Evolutionary conservation across 2,888 invertebrate genomes (phyloP), one percentile per base, ranked within the genome.

Genomic region (Tenthredo mesomela): DNA sequence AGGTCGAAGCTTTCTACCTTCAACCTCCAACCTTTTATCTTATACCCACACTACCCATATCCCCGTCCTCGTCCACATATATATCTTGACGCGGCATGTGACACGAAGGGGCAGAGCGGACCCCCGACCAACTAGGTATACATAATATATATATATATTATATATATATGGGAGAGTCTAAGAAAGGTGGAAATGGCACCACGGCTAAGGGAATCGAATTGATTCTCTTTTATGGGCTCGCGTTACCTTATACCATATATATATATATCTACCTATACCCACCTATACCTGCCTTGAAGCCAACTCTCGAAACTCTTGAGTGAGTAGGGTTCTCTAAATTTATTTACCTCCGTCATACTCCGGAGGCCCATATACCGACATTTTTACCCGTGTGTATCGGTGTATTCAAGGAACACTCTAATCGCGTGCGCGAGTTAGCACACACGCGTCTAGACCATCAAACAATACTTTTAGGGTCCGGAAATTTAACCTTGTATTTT

Each of bases 181-280:
- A 40, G 37, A 6, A 12, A 18, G 15, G 37, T 61, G 67, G 87
- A 67, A 84, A 86, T 87, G 86, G 87, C 67, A 87, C 88, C 88
- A 87, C 78, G 82, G 83, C 84, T 84, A 37, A 85, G 65, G 88
- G 89, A 92, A 93, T 93, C 91, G 91, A 93, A 93, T 93, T 93
- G 93, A 92, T 93, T 93, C 91, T 90, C 91, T 91, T 92, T 93
- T 91, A 92, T 90, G 90, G 90, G 86, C 89, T 89, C 87, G 87
- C 91, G 89, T 91, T 90, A 90, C 90, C 90, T 90, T 89, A 87
- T 88, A 10, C 33, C 25, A 25, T 33, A 29, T 2, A 29, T 29
- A 29, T 29, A 29, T n/a, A n/a, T n/a, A n/a, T n/a, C n/a, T n/a
- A n/a, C n/a, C n/a, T n/a, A n/a, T n/a, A n/a, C n/a, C n/a, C n/a